These are phyloP conservation scores for Poecilia velifera DNA, from an alignment of 2,797 vertebrate species.

Conservation along the genomic window DNA sequence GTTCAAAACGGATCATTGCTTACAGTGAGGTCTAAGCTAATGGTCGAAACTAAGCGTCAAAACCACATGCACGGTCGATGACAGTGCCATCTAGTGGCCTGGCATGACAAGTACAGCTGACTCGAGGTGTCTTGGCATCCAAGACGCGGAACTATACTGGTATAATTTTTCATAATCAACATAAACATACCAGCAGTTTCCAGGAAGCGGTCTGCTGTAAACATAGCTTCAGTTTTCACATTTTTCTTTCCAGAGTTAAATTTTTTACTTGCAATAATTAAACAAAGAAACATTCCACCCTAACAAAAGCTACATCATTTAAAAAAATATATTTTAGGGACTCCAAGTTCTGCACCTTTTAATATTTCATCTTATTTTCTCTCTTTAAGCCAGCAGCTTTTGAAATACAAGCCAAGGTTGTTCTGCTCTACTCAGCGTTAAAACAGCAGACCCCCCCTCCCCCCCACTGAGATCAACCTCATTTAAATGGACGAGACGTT, in stretches of 20 bases:
- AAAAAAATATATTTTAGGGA: constrained; percentile 10
- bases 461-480: constrained; percentile 28
- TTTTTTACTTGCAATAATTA: background rate
- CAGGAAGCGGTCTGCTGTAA: too few relatives aligned
- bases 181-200: too few relatives aligned
- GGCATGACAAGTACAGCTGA: too few relatives aligned
- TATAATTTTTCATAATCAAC: too few relatives aligned
- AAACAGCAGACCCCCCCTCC: background rate
- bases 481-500: constrained; percentile 48
- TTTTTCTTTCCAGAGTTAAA: background rate
- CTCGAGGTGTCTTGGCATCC: too few relatives aligned
- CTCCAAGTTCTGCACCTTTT: constrained; percentile 13
- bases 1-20: too few relatives aligned
- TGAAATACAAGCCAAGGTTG: constrained; percentile 38
- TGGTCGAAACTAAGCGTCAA: too few relatives aligned
- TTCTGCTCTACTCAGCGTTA: constrained; percentile 31
- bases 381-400: constrained; percentile 13
- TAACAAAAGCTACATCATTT: constrained; percentile 4
- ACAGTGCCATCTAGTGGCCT: too few relatives aligned
- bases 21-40: too few relatives aligned
- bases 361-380: constrained; percentile 37
- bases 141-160: too few relatives aligned
- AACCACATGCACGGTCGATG: too few relatives aligned
- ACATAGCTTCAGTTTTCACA: background rate
- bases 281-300: background rate